These are phyloP conservation scores for Pollenia griseotomentosa DNA, from an alignment of 2,888 invertebrate species.

Conservation along the genomic window DNA sequence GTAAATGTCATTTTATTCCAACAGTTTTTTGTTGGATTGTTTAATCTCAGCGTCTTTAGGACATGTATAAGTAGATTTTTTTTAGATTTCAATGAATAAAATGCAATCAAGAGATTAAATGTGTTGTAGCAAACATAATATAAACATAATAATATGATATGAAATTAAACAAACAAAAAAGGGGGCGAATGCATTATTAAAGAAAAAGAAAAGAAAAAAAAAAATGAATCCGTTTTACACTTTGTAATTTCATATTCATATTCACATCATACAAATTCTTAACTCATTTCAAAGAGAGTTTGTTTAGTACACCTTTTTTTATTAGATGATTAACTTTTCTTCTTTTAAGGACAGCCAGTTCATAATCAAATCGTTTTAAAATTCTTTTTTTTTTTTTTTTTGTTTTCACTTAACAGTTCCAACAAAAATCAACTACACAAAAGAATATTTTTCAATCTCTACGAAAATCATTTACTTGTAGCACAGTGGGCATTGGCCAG, in stretches of 20 bases:
- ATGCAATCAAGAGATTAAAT: conserved; percentile 74
- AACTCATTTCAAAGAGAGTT: conserved; percentile 27
- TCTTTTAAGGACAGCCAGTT: conserved; percentile 20
- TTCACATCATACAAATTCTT: conserved; percentile 13
- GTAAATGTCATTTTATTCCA: conserved; percentile 66
- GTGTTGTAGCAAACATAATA: conserved; percentile 71
- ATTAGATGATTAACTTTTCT: conserved; percentile 45
- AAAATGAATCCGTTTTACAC: conserved; percentile 67
- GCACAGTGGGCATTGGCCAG: conserved; percentile 81
- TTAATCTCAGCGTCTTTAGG: conserved; percentile 66
- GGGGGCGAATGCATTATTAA: conserved; percentile 30
- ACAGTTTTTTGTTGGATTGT: conserved; percentile 43
- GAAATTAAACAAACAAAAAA: conserved; percentile 48
- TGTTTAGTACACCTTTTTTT: conserved; percentile 15
- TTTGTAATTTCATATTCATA: conserved; percentile 69
- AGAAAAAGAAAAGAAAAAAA: background rate
- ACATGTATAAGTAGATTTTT: conserved; percentile 72
- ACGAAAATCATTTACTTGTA: conserved; percentile 86
- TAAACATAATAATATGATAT: conserved; percentile 64
- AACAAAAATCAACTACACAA: conserved; percentile 85
- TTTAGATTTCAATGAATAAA: conserved; percentile 69
- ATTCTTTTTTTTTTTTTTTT: conserved; percentile 30
- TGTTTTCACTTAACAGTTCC: conserved; percentile 84
- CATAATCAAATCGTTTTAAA: conserved; percentile 68
- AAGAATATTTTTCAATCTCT: conserved; percentile 87